Percentiles rank a stretch among this genome's conserved stretches.
phyloP scores from a whole-genome alignment of 2,888 invertebrate genomes.

The Acleris holmiana region DNA sequence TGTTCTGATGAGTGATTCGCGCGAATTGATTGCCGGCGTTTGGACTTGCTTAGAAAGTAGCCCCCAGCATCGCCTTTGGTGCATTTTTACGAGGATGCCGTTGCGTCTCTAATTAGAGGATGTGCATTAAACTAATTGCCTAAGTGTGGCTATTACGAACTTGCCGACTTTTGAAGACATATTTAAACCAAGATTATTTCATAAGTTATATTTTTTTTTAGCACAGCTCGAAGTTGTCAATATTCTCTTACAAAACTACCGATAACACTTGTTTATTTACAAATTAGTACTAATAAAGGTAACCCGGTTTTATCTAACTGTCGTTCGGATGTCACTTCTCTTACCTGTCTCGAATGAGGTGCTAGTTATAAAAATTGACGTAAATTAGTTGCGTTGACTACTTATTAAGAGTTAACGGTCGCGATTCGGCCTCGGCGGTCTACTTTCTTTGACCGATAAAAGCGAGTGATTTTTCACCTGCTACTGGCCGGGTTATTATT shows the following conservation, averaged over 20 bases:
- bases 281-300: slow-evolving; percentile 58
- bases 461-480: slow-evolving; percentile 53
- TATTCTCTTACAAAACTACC: neutral
- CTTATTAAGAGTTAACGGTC: slow-evolving; percentile 48
- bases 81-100: slow-evolving; percentile 69
- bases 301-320: slow-evolving; percentile 79
- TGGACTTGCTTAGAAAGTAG: slow-evolving; percentile 78
- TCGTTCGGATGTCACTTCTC: slow-evolving; percentile 71
- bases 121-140: slow-evolving; percentile 51
- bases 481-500: slow-evolving; percentile 41
- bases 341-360: slow-evolving; percentile 65
- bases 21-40: slow-evolving; percentile 76
- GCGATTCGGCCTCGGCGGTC: slow-evolving; percentile 50
- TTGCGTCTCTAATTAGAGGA: slow-evolving; percentile 66
- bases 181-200: too few relatives aligned
- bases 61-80: slow-evolving; percentile 59
- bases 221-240: neutral
- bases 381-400: slow-evolving; percentile 57
- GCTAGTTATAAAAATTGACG: slow-evolving; percentile 75
- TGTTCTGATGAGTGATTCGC: slow-evolving; percentile 79
- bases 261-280: slow-evolving; percentile 2
- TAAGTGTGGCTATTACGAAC: slow-evolving; percentile 36
- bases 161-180: slow-evolving; percentile 32
- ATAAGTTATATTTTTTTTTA: too few relatives aligned
- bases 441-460: slow-evolving; percentile 72